phyloP scores from a whole-genome alignment of 2,888 invertebrate genomes.

The Sminthurinus aureus region DNA sequence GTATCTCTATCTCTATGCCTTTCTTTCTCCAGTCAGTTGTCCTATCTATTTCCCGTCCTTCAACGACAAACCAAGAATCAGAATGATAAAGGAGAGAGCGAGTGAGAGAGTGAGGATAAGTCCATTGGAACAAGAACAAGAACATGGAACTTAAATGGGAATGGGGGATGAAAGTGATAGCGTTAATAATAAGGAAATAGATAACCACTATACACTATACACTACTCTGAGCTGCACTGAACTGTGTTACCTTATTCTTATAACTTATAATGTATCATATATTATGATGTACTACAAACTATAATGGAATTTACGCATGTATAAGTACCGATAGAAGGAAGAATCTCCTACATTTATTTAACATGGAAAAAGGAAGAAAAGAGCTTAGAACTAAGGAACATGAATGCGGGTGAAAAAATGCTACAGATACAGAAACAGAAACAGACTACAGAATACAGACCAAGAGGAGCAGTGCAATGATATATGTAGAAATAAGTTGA shows the following conservation, averaged over 20 bases:
- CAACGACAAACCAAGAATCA: slow-evolving; percentile 7
- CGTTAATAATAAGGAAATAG: slow-evolving; percentile 24
- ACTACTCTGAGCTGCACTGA: neutral
- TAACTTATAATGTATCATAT: neutral
- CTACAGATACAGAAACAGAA: neutral
- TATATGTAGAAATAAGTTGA: neutral
- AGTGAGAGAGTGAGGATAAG: neutral
- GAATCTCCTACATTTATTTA: neutral
- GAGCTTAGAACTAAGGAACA: neutral
- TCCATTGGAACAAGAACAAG: neutral
- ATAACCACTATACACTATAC: neutral
- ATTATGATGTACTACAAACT: neutral
- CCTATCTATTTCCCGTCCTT: slow-evolving; percentile 27
- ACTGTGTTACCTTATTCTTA: neutral
- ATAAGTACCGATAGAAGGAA: neutral
- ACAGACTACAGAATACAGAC: neutral
- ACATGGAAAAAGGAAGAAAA: neutral
- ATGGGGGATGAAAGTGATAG: neutral
- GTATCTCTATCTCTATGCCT: neutral
- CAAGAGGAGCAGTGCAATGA: neutral
- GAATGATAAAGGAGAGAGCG: neutral
- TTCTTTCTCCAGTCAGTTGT: neutral
- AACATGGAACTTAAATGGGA: slow-evolving; percentile 4
- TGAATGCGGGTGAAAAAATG: slow-evolving; percentile 7
- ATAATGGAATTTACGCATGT: neutral